A percentile compares a stretch with the other conserved stretches of the same genome.
phyloP scores from a whole-genome alignment of 2,888 invertebrate species.

The Phalangium opilio region DNA sequence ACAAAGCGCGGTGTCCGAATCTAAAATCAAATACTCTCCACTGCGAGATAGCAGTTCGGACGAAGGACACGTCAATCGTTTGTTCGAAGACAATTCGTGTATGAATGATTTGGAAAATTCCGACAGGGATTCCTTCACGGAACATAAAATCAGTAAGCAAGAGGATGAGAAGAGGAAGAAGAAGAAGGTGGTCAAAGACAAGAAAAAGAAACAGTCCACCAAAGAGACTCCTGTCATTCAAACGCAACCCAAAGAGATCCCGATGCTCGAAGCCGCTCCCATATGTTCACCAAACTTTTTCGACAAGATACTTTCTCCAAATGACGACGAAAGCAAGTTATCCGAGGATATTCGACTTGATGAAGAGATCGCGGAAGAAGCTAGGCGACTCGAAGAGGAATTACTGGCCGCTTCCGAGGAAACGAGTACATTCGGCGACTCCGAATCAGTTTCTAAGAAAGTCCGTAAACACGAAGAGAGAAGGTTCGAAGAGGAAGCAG shows the following conservation, averaged over 20 bases:
- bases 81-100: background rate
- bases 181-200: constrained; percentile 8
- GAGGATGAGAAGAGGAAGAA: constrained; percentile 14
- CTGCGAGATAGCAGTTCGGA: background rate
- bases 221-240: background rate
- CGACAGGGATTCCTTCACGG: background rate
- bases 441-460: constrained; percentile 7
- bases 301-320: background rate
- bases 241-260: constrained; percentile 7
- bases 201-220: constrained; percentile 16
- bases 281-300: too few species aligned
- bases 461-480: constrained; percentile 15
- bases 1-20: background rate
- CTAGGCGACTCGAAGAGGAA: constrained; percentile 14
- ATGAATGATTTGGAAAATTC: background rate
- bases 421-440: constrained; percentile 15
- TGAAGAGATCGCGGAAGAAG: constrained; percentile 15
- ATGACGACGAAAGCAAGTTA: constrained; percentile 15
- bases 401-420: constrained; percentile 16
- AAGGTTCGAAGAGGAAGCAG: constrained; percentile 22
- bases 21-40: background rate
- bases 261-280: background rate
- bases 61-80: too few species aligned
- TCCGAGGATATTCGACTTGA: constrained; percentile 15
- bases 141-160: constrained; percentile 8